phyloP scores from a whole-genome alignment of 2,797 vertebrate species.

The Xerus rutilus region DNA sequence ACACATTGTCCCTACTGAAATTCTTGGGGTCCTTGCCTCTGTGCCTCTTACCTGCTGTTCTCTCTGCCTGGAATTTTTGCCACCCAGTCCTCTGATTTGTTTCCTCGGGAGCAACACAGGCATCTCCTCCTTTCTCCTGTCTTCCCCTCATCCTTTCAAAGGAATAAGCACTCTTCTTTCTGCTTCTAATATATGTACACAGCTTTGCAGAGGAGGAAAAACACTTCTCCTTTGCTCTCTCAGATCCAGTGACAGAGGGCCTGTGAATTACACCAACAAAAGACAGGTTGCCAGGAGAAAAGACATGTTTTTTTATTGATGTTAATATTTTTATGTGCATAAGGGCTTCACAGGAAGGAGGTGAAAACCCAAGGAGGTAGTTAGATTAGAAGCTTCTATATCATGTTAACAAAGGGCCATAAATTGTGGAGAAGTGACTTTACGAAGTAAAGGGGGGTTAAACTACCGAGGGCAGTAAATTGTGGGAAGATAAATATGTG shows the following conservation, averaged over 20 bases:
- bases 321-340: conserved; percentile 48
- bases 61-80: background rate
- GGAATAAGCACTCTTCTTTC: background rate
- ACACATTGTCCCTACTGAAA: background rate
- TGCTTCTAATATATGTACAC: background rate
- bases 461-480: background rate
- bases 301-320: background rate
- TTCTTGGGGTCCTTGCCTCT: background rate
- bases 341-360: conserved; percentile 13
- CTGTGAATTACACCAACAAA: conserved; percentile 36
- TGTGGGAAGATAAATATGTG: background rate
- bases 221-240: background rate
- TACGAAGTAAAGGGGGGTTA: background rate
- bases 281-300: conserved; percentile 9
- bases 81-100: background rate
- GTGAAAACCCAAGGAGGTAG: background rate
- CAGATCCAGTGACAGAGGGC: background rate
- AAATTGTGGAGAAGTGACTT: background rate
- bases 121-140: background rate
- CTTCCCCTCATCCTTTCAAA: background rate
- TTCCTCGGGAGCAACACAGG: background rate
- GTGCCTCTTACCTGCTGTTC: background rate
- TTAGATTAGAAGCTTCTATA: conserved; percentile 21
- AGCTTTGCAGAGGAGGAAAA: background rate
- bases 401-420: conserved; percentile 50